phyloP scores from a whole-genome alignment of 2,797 vertebrate genomes.

The Helostoma temminkii region DNA sequence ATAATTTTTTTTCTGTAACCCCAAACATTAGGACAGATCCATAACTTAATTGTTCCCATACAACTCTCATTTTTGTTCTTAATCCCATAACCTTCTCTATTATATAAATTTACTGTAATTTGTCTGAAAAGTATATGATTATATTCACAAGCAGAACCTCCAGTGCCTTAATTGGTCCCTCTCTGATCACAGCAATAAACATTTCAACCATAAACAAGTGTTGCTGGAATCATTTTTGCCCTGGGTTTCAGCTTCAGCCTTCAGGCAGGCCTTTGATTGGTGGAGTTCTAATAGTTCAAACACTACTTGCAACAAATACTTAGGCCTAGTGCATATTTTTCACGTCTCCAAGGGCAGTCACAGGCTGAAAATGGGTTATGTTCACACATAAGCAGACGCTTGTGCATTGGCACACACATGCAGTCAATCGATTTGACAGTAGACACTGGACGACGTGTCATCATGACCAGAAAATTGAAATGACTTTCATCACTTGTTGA shows the following conservation, averaged over 20 bases:
- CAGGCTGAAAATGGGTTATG: slow-evolving; percentile 25
- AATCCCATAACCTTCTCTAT: too few relatives aligned
- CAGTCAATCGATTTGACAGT: slow-evolving; percentile 46
- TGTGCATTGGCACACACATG: not conserved
- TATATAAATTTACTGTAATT: too few relatives aligned
- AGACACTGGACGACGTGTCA: slow-evolving; percentile 53
- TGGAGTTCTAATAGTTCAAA: not conserved
- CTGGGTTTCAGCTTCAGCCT: too few relatives aligned
- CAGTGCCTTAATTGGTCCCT: not conserved
- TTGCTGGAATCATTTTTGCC: not conserved
- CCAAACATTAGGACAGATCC: not conserved
- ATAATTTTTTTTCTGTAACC: slow-evolving; percentile 10
- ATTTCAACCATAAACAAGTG: not conserved
- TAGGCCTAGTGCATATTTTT: not conserved
- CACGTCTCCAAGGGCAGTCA: slow-evolving; percentile 23
- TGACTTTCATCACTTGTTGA: slow-evolving; percentile 55
- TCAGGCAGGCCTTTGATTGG: not conserved
- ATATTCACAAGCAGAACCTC: not conserved
- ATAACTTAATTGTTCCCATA: too few relatives aligned
- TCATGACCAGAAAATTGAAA: slow-evolving; percentile 47
- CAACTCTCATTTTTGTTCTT: not conserved
- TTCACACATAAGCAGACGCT: slow-evolving; percentile 35
- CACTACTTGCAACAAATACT: not conserved
- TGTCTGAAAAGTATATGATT: too few relatives aligned
- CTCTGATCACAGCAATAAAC: not conserved